phyloP scores from a whole-genome alignment of 2,113 vertebrate species.

The Ahaetulla prasina region DNA sequence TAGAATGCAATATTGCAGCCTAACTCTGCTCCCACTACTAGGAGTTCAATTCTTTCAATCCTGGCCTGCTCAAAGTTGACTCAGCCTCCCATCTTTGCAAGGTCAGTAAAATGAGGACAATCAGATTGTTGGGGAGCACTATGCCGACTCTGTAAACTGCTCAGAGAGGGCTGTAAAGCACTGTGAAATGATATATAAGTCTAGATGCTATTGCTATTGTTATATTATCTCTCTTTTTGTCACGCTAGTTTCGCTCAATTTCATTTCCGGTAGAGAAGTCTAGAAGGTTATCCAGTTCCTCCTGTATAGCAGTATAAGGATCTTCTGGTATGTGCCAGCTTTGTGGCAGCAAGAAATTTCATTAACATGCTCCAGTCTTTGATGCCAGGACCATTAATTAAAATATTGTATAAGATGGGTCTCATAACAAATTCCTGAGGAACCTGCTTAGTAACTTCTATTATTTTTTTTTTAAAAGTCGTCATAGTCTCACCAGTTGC shows the following conservation, averaged over 20 bases:
- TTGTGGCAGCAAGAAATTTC: slow-evolving; percentile 22
- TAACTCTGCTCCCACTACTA: background rate
- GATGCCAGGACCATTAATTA: slow-evolving; percentile 26
- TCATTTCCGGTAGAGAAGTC: background rate
- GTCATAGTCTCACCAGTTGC: background rate
- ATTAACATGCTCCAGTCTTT: slow-evolving; percentile 16
- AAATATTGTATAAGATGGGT: slow-evolving; percentile 18
- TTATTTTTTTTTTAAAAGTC: background rate
- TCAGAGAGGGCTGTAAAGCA: background rate
- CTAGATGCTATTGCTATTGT: background rate
- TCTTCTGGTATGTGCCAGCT: slow-evolving; percentile 16
- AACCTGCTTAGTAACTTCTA: slow-evolving; percentile 12
- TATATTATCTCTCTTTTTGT: background rate
- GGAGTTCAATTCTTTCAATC: background rate
- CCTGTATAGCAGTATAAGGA: background rate
- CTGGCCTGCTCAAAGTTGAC: background rate
- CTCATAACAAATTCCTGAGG: slow-evolving; percentile 14
- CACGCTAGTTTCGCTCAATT: background rate
- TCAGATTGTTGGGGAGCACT: background rate
- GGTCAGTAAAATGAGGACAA: background rate
- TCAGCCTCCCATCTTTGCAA: background rate
- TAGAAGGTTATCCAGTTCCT: slow-evolving; percentile 16
- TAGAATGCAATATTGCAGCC: background rate
- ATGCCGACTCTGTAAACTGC: background rate
- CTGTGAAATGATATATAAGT: background rate